Percentiles rank a stretch among this genome's conserved stretches.
Evolutionary conservation across 1,140 invertebrate species (phyloP).

Genomic region (Macrobrachium rosenbergii): DNA sequence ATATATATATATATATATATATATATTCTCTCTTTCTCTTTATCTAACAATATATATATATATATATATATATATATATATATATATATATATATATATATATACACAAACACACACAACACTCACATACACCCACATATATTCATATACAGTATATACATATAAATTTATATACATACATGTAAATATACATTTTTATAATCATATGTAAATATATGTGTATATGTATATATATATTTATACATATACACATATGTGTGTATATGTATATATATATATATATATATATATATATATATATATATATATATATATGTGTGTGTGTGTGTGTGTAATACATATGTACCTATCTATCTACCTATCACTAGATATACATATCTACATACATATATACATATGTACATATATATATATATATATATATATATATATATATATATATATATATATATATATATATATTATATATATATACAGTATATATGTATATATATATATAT

Average conservation of each 20-base stretch:
- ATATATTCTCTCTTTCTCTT: no score
- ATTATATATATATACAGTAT: not conserved
- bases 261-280: no score
- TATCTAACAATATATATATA: no score
- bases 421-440: conserved; percentile 20
- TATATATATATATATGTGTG: not conserved
- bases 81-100: no score
- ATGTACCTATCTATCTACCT: not conserved
- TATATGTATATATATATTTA: not conserved
- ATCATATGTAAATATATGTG: conserved; percentile 1
- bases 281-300: no score
- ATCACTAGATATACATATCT: not conserved
- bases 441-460: conserved; percentile 11
- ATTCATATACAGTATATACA: not conserved
- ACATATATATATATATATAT: conserved; percentile 12
- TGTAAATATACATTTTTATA: not conserved
- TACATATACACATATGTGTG: no score
- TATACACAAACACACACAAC: no score
- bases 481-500: not conserved
- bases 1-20: no score
- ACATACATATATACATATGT: not conserved
- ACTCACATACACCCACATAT: no score
- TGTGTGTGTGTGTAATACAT: not conserved
- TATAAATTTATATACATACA: not conserved
- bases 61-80: no score